Base-by-base conservation (phyloP, 2,113 vertebrate species). In the Acanthisitta chloris region DNA sequence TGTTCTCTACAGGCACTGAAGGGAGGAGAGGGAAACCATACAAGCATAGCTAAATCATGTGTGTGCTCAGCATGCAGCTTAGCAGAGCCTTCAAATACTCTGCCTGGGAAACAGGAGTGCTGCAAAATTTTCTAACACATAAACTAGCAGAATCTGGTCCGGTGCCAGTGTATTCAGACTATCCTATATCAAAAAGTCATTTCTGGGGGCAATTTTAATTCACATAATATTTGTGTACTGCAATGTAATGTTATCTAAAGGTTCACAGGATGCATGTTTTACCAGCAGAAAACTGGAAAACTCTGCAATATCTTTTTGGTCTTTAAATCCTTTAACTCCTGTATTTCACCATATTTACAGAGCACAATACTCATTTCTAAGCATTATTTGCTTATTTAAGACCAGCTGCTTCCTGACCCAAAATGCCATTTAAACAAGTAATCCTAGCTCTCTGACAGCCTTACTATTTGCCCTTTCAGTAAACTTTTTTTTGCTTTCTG, bases 361-460 rank as follows among this genome's bases (percentile, higher is more conserved):
- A 93, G 36, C 28, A 76, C 62, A 84, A 73, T 45, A 54, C 33
- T 86, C 4, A 91, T 88, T 94, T 88, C 40, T 73, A 84, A 87
- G 62, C 24, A 92, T 79, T 82, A 66, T 92, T 96, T 93, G 61
- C 91, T 90, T 96, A 79, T 86, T 81, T 72, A 62, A 81, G 73
- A n/a, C 69, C 88, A 84, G 36, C 49, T 95, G 83, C 79, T 94
- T 83, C 86, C 72, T 84, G 88, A 88, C 46, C 65, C 84, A 79
- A 78, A 86, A 86, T 94, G 69, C 58, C 79, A 81, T 96, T 86
- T 96, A 96, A 76, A 92, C 83, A 92, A 81, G 80, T 93, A 94
- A 89, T 88, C 94, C 86, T 91, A 95, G 62, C 86, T 86, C 54
- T 81, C 49, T 94, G 85, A 81, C 82, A 92, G 66, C 73, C 86